A percentile compares a stretch with the other conserved stretches of the same genome.
Evolutionary conservation across 2,888 invertebrate species (phyloP).

Genomic region (Drosophila lutescens): DNA sequence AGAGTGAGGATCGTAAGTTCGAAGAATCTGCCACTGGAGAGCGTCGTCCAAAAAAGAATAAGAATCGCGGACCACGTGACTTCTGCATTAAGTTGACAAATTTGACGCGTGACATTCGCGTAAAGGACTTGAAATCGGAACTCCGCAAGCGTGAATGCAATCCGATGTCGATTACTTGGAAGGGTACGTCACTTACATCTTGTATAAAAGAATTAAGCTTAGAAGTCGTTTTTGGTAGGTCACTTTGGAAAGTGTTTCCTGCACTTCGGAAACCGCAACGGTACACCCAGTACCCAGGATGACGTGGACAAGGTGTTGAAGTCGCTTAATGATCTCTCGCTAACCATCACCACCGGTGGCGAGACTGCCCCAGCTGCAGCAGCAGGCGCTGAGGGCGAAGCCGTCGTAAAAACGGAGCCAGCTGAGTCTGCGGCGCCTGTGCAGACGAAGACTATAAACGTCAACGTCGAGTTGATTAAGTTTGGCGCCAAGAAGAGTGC

Average conservation of each 20-base stretch:
- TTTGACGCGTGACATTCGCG: constrained; percentile 89
- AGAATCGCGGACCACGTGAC: constrained; percentile 76
- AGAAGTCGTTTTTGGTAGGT: constrained; percentile 81
- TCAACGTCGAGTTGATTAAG: constrained; percentile 82
- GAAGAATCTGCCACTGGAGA: constrained; percentile 63
- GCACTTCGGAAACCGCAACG: constrained; percentile 89
- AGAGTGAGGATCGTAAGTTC: constrained; percentile 81
- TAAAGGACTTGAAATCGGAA: constrained; percentile 90
- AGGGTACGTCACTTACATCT: constrained; percentile 82
- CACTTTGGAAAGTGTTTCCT: constrained; percentile 89
- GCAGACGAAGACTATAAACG: constrained; percentile 77
- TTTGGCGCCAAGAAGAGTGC: constrained; percentile 71
- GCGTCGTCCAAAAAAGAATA: constrained; percentile 68
- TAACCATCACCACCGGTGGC: constrained; percentile 74
- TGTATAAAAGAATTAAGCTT: background rate
- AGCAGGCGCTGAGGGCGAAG: constrained; percentile 62
- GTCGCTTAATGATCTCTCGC: constrained; percentile 82
- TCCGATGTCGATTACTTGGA: constrained; percentile 91
- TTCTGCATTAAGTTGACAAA: constrained; percentile 87
- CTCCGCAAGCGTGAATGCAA: constrained; percentile 90
- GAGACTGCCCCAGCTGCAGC: constrained; percentile 50
- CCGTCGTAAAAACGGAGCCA: constrained; percentile 43
- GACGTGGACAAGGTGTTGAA: constrained; percentile 83
- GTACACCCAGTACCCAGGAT: constrained; percentile 82
- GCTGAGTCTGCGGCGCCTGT: constrained; percentile 51